Conservation (phyloP, 2,113 vertebrate species). For the Rhinogobius similis region DNA sequence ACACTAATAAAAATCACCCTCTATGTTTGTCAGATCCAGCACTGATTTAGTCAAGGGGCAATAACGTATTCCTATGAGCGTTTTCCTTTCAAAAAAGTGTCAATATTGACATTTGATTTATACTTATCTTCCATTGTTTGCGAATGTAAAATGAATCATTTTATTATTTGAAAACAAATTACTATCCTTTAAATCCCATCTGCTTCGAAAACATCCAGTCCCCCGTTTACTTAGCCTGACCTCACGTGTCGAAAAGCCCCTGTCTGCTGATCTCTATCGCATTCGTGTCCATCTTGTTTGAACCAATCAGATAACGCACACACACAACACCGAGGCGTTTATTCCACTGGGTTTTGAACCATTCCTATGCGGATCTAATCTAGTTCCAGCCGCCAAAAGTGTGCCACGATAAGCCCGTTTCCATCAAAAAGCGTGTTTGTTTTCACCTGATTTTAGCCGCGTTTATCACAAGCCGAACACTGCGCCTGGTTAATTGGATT, state of each 20-base stretch:
- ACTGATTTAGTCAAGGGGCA: too few species aligned
- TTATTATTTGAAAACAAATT: background rate
- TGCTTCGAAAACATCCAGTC: slow-evolving; percentile 3
- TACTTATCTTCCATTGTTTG: background rate
- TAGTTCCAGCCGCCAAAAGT: background rate
- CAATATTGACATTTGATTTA: background rate
- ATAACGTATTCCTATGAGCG: too few species aligned
- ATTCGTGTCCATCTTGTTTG: slow-evolving; percentile 30
- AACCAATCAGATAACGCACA: slow-evolving; percentile 44
- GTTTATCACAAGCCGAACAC: slow-evolving; percentile 41
- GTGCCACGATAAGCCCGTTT: slow-evolving; percentile 11
- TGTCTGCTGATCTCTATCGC: slow-evolving; percentile 46
- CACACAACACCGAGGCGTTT: background rate
- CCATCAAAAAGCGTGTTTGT: slow-evolving; percentile 45
- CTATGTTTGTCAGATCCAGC: too few species aligned
- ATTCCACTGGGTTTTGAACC: background rate
- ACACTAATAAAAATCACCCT: too few species aligned
- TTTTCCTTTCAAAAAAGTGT: background rate
- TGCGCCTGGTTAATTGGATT: slow-evolving; percentile 62
- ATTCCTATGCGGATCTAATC: slow-evolving; percentile 20
- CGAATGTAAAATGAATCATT: background rate
- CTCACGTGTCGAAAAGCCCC: slow-evolving; percentile 30
- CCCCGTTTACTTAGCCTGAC: slow-evolving; percentile 12
- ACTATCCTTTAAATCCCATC: background rate
- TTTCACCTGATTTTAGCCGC: slow-evolving; percentile 42